A percentile compares a stretch with the other conserved stretches of the same genome.
Evolutionary conservation across 1,140 invertebrate species (phyloP).

Genomic region (Calliopsis andreniformis): DNA sequence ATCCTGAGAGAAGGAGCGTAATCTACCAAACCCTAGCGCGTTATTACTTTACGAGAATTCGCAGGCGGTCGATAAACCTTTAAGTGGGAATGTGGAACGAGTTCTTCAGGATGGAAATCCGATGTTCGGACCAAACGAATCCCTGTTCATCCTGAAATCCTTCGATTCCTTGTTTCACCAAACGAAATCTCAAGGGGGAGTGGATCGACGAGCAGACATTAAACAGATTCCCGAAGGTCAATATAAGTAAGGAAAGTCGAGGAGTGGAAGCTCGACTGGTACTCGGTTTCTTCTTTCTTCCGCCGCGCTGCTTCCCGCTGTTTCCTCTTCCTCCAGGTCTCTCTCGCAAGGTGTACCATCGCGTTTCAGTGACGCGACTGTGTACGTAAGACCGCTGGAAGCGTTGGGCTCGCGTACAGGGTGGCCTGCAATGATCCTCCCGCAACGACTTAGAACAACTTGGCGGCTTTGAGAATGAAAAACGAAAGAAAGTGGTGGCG

Average conservation of each 20-base stretch:
- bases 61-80: background rate
- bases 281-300: conserved; percentile 30
- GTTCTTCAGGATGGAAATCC: background rate
- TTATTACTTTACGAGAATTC: background rate
- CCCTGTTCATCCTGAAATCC: background rate
- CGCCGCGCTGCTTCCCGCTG: conserved; percentile 52
- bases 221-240: conserved; percentile 75
- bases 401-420: too few species aligned
- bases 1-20: background rate
- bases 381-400: background rate
- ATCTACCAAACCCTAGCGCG: background rate
- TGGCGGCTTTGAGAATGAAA: too few species aligned
- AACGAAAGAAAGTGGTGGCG: too few species aligned
- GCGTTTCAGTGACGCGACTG: too few species aligned
- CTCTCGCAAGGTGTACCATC: too few species aligned
- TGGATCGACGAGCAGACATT: conserved; percentile 60
- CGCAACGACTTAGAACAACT: too few species aligned
- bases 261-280: background rate
- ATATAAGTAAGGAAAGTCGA: conserved; percentile 61
- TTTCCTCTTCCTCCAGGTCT: background rate
- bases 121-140: conserved; percentile 20
- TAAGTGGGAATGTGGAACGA: background rate
- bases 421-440: too few species aligned
- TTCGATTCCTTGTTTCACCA: conserved; percentile 17
- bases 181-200: background rate